Base-by-base conservation (phyloP, 2,113 vertebrate species). In the Heptranchias perlo region DNA sequence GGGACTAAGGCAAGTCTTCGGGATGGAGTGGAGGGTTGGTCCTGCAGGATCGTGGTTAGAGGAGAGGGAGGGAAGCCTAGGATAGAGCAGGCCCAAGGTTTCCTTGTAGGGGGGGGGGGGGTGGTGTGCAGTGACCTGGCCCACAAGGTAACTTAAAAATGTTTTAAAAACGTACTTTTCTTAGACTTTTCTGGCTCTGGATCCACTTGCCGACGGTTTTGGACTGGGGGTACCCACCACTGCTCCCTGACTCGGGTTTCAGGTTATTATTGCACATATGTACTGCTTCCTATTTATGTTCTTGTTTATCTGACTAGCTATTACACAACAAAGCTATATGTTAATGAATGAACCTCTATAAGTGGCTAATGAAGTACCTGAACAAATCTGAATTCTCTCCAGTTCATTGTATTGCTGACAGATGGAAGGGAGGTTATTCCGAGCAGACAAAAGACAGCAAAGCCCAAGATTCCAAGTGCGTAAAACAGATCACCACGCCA, bases 351-450 rank as follows among this genome's bases (percentile, higher is more conserved):
- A n/a, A 49, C 25, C 8, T 69, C 28, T 73, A 31, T 16, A 6
- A 58, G 35, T 69, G 28, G 73, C 44, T 4, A 6, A 95, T 52
- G 65, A 69, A 67, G 35, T 97, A 99, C 99, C 98, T 99, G 99
- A 67, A 99, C 97, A 97, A 99, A 99, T 96, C 98, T 96, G 97
- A 99, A 99, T 97, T 99, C 99, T 97, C 98, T 97, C 99, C 99
- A 99, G 98, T 99, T 99, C 97, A 99, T 98, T 1, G 67, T 97
- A 96, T 99, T 99, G 97, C 98, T 99, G 96, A 99, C 98, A 0
- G 99, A 99, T 65, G 99, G 99, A 76, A 99, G 97, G 16, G 99
- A 99, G 49, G 98, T 99, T 97, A 99, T 99, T 97, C 99, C 99
- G 97, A 99, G 96, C 96, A 99, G 97, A 64, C 99, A 21, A 96